These are phyloP conservation scores for Hypomesus transpacificus DNA, from an alignment of 2,113 vertebrate genomes.

Conservation along the genomic window DNA sequence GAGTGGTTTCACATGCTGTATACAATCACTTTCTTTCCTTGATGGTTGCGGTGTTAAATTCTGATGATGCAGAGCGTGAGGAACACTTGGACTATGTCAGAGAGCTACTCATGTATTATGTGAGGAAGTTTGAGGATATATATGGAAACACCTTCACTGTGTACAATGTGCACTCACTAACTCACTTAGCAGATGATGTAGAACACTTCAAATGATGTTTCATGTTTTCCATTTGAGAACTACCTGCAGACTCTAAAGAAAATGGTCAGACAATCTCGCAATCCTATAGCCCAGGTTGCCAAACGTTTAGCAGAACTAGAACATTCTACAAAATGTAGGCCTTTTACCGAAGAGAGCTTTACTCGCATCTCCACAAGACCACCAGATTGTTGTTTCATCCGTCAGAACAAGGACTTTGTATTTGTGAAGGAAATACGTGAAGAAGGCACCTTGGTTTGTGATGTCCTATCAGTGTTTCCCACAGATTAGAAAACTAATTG, in stretches of 20 bases:
- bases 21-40: conserved; percentile 20
- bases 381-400: conserved; percentile 2
- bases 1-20: too few species aligned
- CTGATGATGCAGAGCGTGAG: conserved; percentile 1
- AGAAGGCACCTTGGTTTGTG: conserved; percentile 22
- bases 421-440: conserved; percentile 16
- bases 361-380: conserved; percentile 7
- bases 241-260: conserved; percentile 22
- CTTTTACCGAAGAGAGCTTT: too few species aligned
- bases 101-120: conserved; percentile 13
- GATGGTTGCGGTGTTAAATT: conserved; percentile 15
- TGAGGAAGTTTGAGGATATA: conserved; percentile 5
- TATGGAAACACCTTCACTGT: conserved; percentile 20
- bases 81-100: conserved; percentile 12
- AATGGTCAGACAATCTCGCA: too few species aligned
- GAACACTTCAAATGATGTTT: not conserved
- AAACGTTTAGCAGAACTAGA: too few species aligned
- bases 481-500: too few species aligned
- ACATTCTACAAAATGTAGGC: too few species aligned
- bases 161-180: conserved; percentile 15
- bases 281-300: too few species aligned
- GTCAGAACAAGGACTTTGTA: conserved; percentile 13
- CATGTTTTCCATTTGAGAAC: conserved; percentile 30
- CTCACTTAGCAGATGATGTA: conserved; percentile 14
- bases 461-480: too few species aligned